phyloP scores from a whole-genome alignment of 2,113 vertebrate species.

The Dicentrarchus labrax region DNA sequence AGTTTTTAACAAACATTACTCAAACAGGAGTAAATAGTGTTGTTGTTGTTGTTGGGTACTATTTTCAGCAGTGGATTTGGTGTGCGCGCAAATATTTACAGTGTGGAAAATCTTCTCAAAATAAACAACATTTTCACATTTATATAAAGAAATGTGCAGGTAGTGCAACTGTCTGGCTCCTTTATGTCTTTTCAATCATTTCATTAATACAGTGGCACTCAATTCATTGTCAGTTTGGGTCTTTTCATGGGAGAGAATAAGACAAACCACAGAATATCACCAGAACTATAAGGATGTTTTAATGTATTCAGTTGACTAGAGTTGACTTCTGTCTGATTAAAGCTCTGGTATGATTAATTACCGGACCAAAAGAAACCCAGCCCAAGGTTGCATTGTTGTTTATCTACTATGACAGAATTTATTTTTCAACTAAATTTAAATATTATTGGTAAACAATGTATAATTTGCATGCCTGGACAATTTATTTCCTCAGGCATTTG shows the following conservation, averaged over 20 bases:
- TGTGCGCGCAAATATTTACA: neutral
- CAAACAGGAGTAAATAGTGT: neutral
- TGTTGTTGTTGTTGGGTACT: neutral
- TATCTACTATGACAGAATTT: neutral
- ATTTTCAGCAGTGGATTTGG: neutral
- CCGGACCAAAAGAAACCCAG: neutral
- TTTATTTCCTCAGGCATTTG: neutral
- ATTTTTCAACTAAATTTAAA: neutral
- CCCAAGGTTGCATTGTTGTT: neutral
- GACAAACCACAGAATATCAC: neutral
- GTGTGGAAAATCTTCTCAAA: neutral
- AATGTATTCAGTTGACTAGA: neutral
- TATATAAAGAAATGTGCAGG: neutral
- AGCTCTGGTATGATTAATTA: neutral
- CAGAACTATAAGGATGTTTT: neutral
- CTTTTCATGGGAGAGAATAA: neutral
- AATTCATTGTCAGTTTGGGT: neutral
- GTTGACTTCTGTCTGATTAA: neutral
- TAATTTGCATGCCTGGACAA: neutral
- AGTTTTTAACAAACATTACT: slow-evolving; percentile 6
- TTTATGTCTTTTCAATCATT: neutral
- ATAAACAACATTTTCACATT: neutral
- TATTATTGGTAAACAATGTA: neutral
- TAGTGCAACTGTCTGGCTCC: neutral
- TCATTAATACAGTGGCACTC: neutral